These are phyloP conservation scores for Hedychridium roseum DNA, from an alignment of 2,888 invertebrate species.

Conservation along the genomic window DNA sequence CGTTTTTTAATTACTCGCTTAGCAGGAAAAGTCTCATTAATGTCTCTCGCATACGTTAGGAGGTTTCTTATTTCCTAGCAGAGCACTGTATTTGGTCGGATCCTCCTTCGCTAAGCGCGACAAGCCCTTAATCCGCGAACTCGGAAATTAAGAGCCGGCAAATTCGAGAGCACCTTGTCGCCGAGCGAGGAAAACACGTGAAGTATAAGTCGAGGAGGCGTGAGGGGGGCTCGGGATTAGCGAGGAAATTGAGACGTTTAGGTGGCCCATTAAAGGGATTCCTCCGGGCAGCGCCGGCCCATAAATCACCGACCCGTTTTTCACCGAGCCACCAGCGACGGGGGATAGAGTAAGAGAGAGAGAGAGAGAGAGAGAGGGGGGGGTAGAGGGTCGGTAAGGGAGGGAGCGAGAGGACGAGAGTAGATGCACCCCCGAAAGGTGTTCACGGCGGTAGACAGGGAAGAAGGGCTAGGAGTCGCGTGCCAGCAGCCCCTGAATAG, in stretches of 20 bases:
- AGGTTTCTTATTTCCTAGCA: too few relatives aligned
- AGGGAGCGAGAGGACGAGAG: background rate
- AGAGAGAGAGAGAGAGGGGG: conserved; percentile 13
- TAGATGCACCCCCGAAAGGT: too few relatives aligned
- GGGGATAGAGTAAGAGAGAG: conserved; percentile 21
- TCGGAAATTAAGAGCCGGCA: too few relatives aligned
- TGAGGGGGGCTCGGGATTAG: conserved; percentile 20
- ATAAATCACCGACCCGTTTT: conserved; percentile 40
- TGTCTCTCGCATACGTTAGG: too few relatives aligned
- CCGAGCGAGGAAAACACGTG: too few relatives aligned
- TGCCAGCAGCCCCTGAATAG: conserved; percentile 43
- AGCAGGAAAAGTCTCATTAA: too few relatives aligned
- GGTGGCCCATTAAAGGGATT: conserved; percentile 30
- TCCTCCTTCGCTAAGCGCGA: too few relatives aligned
- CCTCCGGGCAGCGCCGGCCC: conserved; percentile 21
- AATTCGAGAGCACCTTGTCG: too few relatives aligned
- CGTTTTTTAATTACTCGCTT: too few relatives aligned
- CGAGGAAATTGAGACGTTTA: conserved; percentile 37
- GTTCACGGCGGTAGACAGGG: conserved; percentile 5
- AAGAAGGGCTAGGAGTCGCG: conserved; percentile 42
- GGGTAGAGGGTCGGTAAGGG: background rate
- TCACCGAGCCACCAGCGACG: conserved; percentile 11
- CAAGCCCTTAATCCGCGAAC: too few relatives aligned
- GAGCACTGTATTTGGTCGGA: too few relatives aligned
- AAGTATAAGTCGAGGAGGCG: too few relatives aligned